Evolutionary conservation across 2,113 vertebrate species (phyloP).

Genomic region (Cyanocitta stelleri): DNA sequence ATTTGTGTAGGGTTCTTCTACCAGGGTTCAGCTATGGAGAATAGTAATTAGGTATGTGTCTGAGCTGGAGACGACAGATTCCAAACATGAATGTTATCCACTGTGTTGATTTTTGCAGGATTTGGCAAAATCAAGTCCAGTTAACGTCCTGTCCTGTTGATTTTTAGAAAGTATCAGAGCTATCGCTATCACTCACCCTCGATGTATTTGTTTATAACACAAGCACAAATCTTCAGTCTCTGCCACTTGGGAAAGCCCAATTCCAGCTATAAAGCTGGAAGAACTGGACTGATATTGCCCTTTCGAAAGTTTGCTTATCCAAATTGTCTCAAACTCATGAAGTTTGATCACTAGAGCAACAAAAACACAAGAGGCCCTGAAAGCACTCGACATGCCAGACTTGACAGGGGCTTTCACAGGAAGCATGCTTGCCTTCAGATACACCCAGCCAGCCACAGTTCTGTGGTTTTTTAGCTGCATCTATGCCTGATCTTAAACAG

Average conservation of each 20-base stretch:
- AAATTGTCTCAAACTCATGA: background rate
- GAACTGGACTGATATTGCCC: background rate
- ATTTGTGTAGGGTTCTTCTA: background rate
- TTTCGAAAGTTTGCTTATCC: background rate
- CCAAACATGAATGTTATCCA: background rate
- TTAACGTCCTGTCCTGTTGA: background rate
- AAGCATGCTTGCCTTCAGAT: background rate
- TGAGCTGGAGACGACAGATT: background rate
- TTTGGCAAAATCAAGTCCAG: background rate
- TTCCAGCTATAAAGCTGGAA: background rate
- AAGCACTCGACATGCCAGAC: accelerated
- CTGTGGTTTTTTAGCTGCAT: background rate
- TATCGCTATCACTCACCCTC: background rate
- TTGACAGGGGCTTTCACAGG: background rate
- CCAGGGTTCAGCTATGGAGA: background rate
- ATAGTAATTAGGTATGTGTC: background rate
- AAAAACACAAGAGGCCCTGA: background rate
- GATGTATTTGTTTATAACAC: background rate
- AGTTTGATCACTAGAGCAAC: background rate
- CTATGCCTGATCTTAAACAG: background rate
- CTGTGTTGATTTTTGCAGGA: background rate
- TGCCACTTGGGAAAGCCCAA: background rate
- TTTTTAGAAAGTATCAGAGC: background rate
- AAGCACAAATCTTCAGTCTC: background rate
- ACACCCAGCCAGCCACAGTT: background rate